Conservation (phyloP, 2,888 invertebrate genomes). For the Apodemia duryi region DNA sequence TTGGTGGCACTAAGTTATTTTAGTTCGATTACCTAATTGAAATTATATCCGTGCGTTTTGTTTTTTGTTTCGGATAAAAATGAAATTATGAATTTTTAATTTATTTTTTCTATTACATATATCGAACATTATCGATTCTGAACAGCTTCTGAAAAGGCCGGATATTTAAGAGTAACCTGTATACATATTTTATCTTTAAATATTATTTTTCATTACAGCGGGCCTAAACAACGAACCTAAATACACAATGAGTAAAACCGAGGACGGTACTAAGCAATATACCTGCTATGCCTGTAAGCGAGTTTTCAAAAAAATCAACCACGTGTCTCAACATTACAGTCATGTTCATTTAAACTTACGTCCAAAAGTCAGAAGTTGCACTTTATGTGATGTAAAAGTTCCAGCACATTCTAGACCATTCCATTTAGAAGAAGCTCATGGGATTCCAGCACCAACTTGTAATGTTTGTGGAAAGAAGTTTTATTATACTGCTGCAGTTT, state of each 20-base stretch:
- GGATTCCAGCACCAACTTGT: slow-evolving; percentile 41
- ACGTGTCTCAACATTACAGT: slow-evolving; percentile 42
- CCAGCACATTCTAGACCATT: slow-evolving; percentile 37
- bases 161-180: no score
- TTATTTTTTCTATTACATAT: no score
- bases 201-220: slow-evolving; percentile 13
- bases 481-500: slow-evolving; percentile 35
- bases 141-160: no score
- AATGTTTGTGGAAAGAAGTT: slow-evolving; percentile 46
- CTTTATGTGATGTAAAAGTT: slow-evolving; percentile 40
- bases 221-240: slow-evolving; percentile 15
- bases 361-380: slow-evolving; percentile 12
- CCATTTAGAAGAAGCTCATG: slow-evolving; percentile 43
- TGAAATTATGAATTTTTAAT: no score
- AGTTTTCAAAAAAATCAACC: slow-evolving; percentile 32
- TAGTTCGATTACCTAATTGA: no score
- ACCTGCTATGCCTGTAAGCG: slow-evolving; percentile 42
- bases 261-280: slow-evolving; percentile 17
- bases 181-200: neutral
- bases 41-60: no score
- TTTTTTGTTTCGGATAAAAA: no score
- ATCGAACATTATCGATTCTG: no score
- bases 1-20: no score
- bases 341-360: slow-evolving; percentile 42
- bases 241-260: neutral